Evolutionary conservation across 2,113 vertebrate species (phyloP), one percentile per base, ranked within the genome.

Genomic region (Mobula hypostoma): DNA sequence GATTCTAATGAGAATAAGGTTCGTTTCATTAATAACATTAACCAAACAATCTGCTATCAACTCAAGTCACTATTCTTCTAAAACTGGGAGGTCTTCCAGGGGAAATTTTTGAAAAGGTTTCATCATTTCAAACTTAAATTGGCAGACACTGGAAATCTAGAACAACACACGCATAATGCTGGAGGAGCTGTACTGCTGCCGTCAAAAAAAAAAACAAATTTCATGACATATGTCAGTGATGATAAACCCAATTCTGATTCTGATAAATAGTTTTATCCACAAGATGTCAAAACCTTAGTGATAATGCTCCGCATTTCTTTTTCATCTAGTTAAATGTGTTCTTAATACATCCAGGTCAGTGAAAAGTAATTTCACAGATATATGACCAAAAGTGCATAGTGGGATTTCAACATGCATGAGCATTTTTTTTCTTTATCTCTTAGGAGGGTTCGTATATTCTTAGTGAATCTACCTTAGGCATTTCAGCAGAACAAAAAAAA

Each of bases 381-480:
- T 88, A 66, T 32, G 7, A 66, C 85, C 66, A 32, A 90, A 66
- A 36, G 29, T n/a, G 32, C 40, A 66, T 7, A 66, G 29, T 66
- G n/a, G 61, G 27, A 66, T 90, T 90, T 90, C 85, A 90, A 90
- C 29, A 90, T 36, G 66, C 61, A 32, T 58, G 32, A 14, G n/a
- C 6, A 2, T n/a, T 32, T 90, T 88, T 88, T 66, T 63, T 61
- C 48, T 4, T 66, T 90, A 90, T 90, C 85, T 90, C 85, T 90
- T 32, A 68, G 58, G 85, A 90, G 61, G 40, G 15, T 66, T 90
- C n/a, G 66, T 8, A 0, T 66, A 56, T 40, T 29, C 68, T 93
- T 40, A 48, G 36, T 48, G 9, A 48, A 72, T 80, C 77, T 72
- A 48, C 94, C 36, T 85, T 85, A 94, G 40, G 87, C 36, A 48